phyloP scores from a whole-genome alignment of 2,113 vertebrate genomes.

The Jaculus jaculus region DNA sequence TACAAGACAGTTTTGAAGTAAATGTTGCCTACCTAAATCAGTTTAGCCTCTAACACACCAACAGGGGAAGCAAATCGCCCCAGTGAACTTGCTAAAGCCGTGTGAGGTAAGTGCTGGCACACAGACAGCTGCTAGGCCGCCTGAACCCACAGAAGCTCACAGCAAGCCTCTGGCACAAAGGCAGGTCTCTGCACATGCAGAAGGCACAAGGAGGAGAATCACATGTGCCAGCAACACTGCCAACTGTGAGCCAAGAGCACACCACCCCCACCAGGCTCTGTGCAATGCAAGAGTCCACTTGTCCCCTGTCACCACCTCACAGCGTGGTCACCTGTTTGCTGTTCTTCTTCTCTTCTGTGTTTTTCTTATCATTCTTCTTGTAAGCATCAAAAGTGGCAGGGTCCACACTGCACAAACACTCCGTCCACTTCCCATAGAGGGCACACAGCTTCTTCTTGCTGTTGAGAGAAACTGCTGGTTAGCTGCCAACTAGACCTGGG shows the following conservation, averaged over 20 bases:
- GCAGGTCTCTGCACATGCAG: neutral
- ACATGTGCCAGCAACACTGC: neutral
- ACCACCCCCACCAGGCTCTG: neutral
- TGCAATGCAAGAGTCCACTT: fast-evolving
- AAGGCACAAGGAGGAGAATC: neutral
- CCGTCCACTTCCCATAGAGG: constrained; percentile 98
- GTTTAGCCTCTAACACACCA: neutral
- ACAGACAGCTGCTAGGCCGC: fast-evolving
- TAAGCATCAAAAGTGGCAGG: constrained; percentile 90
- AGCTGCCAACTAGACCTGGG: neutral
- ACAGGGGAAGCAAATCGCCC: neutral
- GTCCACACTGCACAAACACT: constrained; percentile 94
- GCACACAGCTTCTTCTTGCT: constrained; percentile 97
- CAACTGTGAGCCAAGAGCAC: neutral
- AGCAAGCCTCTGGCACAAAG: fast-evolving
- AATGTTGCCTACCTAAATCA: neutral
- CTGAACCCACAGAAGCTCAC: neutral
- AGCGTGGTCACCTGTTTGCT: constrained; percentile 88
- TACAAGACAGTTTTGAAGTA: neutral
- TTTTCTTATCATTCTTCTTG: constrained; percentile 95
- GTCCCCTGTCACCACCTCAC: fast-evolving
- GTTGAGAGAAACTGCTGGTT: constrained; percentile 59
- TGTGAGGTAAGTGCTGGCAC: neutral
- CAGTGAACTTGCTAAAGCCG: neutral
- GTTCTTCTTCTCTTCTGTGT: constrained; percentile 92